Percentiles rank a stretch among this genome's conserved stretches.
phyloP scores from a whole-genome alignment of 1,140 invertebrate species.

The Danaus plexippus region DNA sequence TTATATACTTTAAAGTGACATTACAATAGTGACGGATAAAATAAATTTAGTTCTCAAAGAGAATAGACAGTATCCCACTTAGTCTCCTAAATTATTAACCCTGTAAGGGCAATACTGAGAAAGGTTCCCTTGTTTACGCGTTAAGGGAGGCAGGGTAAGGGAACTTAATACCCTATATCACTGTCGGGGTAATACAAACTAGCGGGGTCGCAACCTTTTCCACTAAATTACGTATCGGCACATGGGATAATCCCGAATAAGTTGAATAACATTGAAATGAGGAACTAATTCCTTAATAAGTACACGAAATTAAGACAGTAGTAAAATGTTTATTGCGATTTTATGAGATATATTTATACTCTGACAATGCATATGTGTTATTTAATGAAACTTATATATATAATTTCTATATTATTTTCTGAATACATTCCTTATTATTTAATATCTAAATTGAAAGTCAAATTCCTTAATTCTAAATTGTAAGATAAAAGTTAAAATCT shows the following conservation, averaged over 20 bases:
- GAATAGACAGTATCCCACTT: slow-evolving; percentile 54
- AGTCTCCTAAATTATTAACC: slow-evolving; percentile 69
- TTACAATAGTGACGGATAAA: too few species aligned
- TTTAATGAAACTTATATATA: too few species aligned
- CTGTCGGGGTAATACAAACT: slow-evolving; percentile 65
- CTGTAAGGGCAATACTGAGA: slow-evolving; percentile 58
- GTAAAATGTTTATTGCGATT: too few species aligned
- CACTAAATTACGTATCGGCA: slow-evolving; percentile 69
- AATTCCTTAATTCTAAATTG: too few species aligned
- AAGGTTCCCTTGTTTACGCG: slow-evolving; percentile 69
- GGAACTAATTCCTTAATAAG: slow-evolving; percentile 46
- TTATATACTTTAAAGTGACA: too few species aligned
- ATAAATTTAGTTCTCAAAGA: slow-evolving; percentile 12
- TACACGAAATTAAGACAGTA: slow-evolving; percentile 16
- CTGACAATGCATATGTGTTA: too few species aligned
- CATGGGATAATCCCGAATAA: slow-evolving; percentile 63
- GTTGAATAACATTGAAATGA: slow-evolving; percentile 54
- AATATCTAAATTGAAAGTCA: too few species aligned
- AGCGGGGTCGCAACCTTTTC: slow-evolving; percentile 65
- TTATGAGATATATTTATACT: too few species aligned
- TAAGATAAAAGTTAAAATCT: too few species aligned
- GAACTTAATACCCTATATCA: slow-evolving; percentile 70
- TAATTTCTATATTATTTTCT: too few species aligned
- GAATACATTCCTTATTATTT: too few species aligned
- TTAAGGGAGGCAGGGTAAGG: slow-evolving; percentile 61